Evolutionary conservation across 2,113 vertebrate genomes (phyloP), one percentile per base, ranked within the genome.

Genomic region (Thoracochromis brauschi): DNA sequence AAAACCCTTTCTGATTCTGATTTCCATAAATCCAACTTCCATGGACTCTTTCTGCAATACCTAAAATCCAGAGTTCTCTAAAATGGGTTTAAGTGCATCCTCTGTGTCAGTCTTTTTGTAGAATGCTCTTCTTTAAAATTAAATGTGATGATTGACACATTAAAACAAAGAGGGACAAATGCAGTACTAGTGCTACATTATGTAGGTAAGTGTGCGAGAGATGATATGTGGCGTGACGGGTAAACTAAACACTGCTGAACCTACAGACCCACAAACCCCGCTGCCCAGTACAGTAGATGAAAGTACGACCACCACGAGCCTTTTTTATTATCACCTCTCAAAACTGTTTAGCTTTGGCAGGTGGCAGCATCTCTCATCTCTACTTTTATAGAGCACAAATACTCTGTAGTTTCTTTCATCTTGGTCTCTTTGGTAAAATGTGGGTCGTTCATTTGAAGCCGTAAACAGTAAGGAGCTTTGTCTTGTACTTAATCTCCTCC

Each of bases 251-350:
- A 12, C 53, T 12, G 53, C 55, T 17, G 26, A 33, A 0, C 31
- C 2, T 3, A 63, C 17, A 35, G 58, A 63, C 17, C 58, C 58
- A 63, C 29, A 19, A 33, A 63, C 16, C 58, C 0, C 1, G 5
- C 58, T 63, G 31, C 31, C 17, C 31, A 19, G 9, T 7, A 35
- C 58, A 63, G 58, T 1, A 12, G 58, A 63, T n/a, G 58, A 2
- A n/a, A n/a, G 29, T 0, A 60, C 57, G 29, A 0, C 29, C 58
- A n/a, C 4, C 60, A 35, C 6, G 2, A 2, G 31, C 31, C 60
- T 19, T n/a, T 35, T 38, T 65, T 38, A 65, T 65, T 7, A 65
- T 13, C 33, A 38, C 60, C 31, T 38, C 31, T 38, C 31, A 38
- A 65, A 65, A n/a, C 33, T 65, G 60, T 13, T 65, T 3, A 33